These are phyloP conservation scores for Porites divaricata DNA, from an alignment of 92 coral and sea anemone species.

Conservation along the genomic window DNA sequence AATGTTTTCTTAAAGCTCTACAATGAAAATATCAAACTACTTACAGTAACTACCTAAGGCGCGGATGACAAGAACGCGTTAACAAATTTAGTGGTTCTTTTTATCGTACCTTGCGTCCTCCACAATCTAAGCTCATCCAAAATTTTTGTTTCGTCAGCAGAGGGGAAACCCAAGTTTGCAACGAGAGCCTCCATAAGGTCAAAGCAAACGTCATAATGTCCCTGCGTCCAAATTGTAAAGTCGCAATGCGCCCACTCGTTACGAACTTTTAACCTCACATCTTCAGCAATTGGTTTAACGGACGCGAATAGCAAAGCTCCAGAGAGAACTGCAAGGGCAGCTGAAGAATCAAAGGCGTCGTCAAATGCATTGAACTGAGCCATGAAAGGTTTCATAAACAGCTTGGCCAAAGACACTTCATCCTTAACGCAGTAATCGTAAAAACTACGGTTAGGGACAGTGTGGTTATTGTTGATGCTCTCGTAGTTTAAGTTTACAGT, in stretches of 20 bases:
- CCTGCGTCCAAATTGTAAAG: constrained; percentile 51
- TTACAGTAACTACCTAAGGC: no score
- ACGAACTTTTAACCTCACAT: constrained; percentile 45
- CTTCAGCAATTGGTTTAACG: constrained; percentile 28
- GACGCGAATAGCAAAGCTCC: constrained; percentile 33
- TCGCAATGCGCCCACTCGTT: constrained; percentile 70
- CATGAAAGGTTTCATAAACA: constrained; percentile 65
- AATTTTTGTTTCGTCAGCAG: constrained; percentile 12
- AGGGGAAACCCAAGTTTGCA: neutral
- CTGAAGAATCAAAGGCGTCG: constrained; percentile 53
- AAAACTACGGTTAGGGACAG: neutral
- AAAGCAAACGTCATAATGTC: neutral
- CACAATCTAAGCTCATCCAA: constrained; percentile 26
- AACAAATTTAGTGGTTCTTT: neutral
- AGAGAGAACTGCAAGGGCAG: constrained; percentile 48
- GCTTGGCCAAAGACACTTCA: constrained; percentile 53
- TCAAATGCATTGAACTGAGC: constrained; percentile 66
- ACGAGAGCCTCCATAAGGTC: constrained; percentile 2
- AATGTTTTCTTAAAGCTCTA: no score
- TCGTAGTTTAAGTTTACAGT: constrained; percentile 32
- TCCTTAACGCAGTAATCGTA: constrained; percentile 39
- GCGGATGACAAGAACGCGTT: neutral
- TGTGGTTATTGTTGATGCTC: constrained; percentile 40
- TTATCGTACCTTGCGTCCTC: constrained; percentile 27
- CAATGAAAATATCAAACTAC: no score